Conservation (phyloP, 2,888 invertebrate genomes). For the Platerodrilus igneus region DNA sequence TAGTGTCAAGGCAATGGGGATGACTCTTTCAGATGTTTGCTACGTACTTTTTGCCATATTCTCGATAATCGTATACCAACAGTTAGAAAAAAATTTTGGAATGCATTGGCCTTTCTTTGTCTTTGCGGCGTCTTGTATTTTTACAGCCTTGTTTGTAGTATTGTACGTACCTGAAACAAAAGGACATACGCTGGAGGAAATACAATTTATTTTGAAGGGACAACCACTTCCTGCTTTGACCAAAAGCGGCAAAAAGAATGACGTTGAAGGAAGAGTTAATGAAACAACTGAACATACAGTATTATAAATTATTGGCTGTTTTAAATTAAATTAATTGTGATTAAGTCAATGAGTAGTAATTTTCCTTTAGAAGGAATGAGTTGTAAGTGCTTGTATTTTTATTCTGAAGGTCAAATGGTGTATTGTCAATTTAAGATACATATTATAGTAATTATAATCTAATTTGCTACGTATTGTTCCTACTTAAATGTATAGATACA, state of each 20-base stretch:
- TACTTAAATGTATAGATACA: too few relatives aligned
- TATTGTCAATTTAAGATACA: slow-evolving; percentile 10
- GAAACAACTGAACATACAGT: slow-evolving; percentile 1
- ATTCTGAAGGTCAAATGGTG: slow-evolving; percentile 8
- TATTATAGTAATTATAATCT: too few relatives aligned
- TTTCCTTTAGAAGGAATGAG: slow-evolving; percentile 10
- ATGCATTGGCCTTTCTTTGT: slow-evolving; percentile 42
- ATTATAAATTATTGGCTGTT: too few relatives aligned
- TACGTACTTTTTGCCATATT: slow-evolving; percentile 40
- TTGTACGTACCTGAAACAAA: slow-evolving; percentile 43
- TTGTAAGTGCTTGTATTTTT: slow-evolving; percentile 7
- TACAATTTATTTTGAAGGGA: slow-evolving; percentile 44
- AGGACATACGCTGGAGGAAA: slow-evolving; percentile 44
- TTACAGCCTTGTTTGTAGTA: slow-evolving; percentile 39
- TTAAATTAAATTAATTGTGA: too few relatives aligned
- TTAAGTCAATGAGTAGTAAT: slow-evolving; percentile 5
- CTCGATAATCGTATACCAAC: slow-evolving; percentile 39
- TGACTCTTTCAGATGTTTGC: slow-evolving; percentile 42
- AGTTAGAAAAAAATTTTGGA: slow-evolving; percentile 33
- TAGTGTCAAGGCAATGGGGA: slow-evolving; percentile 44
- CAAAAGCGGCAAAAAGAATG: too few relatives aligned
- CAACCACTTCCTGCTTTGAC: slow-evolving; percentile 3
- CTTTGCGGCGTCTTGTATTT: slow-evolving; percentile 38
- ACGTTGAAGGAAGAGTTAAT: slow-evolving; percentile 9
- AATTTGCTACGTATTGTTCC: too few relatives aligned